Percentiles rank a stretch among this genome's conserved stretches.
Evolutionary conservation across 2,113 vertebrate genomes (phyloP).

Genomic region (Synchiropus splendidus): DNA sequence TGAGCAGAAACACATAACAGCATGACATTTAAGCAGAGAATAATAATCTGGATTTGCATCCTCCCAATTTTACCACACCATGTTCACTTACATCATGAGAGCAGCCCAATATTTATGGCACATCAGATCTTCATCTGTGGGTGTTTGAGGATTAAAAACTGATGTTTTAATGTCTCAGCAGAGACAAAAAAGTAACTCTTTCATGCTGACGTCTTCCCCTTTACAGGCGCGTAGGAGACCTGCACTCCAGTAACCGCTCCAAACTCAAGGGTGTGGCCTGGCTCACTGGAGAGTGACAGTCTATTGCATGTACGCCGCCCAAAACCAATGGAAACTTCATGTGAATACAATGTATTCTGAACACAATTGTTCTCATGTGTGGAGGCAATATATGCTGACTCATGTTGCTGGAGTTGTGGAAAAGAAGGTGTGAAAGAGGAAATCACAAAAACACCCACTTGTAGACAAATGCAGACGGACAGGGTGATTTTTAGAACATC

Average conservation of each 20-base stretch:
- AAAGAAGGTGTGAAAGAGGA: constrained; percentile 9
- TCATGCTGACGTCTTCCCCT: constrained; percentile 22
- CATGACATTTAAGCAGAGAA: no score
- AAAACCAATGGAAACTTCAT: no score
- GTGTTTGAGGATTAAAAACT: no score
- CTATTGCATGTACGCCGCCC: no score
- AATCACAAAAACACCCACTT: constrained; percentile 17
- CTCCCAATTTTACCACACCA: background rate
- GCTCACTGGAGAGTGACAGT: no score
- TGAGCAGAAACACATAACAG: no score
- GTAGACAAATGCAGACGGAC: no score
- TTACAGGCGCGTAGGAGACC: constrained; percentile 18
- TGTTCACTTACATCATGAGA: background rate
- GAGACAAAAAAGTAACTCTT: constrained; percentile 10
- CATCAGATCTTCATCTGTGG: background rate
- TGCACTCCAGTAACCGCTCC: constrained; percentile 21
- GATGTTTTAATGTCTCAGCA: background rate
- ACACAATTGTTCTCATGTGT: constrained; percentile 18
- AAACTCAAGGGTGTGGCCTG: constrained; percentile 30
- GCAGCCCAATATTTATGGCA: background rate
- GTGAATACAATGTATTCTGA: constrained; percentile 17
- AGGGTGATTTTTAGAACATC: no score
- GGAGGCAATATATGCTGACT: constrained; percentile 18
- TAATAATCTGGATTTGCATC: no score
- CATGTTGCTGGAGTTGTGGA: constrained; percentile 24